These are phyloP conservation scores for Pseudococcus viburni DNA, from an alignment of 2,888 invertebrate species.

Conservation along the genomic window DNA sequence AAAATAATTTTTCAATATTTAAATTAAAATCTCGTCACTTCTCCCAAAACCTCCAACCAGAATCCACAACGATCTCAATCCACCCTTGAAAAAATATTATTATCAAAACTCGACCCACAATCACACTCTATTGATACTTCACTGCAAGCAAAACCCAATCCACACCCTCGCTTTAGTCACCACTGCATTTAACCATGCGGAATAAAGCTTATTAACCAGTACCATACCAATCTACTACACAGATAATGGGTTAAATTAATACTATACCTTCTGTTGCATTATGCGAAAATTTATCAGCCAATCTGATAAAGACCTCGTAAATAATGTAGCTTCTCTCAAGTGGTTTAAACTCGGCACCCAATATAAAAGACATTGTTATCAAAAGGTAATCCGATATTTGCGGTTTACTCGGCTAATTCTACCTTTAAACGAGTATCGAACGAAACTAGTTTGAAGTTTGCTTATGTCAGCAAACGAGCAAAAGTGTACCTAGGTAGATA, in stretches of 20 bases:
- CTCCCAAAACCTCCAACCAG: too few relatives aligned
- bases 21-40: too few relatives aligned
- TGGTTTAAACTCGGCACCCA: constrained; percentile 39
- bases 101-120: background rate
- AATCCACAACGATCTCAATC: too few relatives aligned
- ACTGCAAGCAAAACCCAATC: background rate
- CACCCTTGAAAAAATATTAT: too few relatives aligned
- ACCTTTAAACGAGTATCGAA: constrained; percentile 29
- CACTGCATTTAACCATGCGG: constrained; percentile 17
- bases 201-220: constrained; percentile 53
- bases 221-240: constrained; percentile 27
- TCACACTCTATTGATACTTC: background rate
- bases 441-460: constrained; percentile 28
- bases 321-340: constrained; percentile 47
- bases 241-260: constrained; percentile 56
- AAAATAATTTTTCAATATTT: too few relatives aligned
- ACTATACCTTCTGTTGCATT: constrained; percentile 47
- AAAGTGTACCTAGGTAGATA: background rate
- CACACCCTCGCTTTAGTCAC: constrained; percentile 25
- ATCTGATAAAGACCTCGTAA: constrained; percentile 56
- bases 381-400: constrained; percentile 55
- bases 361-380: constrained; percentile 56
- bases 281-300: constrained; percentile 50
- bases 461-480: constrained; percentile 1
- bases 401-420: constrained; percentile 34